Percentiles rank a stretch among this genome's conserved stretches.
Evolutionary conservation across 2,113 vertebrate species (phyloP).

Genomic region (Siphamia tubifer): DNA sequence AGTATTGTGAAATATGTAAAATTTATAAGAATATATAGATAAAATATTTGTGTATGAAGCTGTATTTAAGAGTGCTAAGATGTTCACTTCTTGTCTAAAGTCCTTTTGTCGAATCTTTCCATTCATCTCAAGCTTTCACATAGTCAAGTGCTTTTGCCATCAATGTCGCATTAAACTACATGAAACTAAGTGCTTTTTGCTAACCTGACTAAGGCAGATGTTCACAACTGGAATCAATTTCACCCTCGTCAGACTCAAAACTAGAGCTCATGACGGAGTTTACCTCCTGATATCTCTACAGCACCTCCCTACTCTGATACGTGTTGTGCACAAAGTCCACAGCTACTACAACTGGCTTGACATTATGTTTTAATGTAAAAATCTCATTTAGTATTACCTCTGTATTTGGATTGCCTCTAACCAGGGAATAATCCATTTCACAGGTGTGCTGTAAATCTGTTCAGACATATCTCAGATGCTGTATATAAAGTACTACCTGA

Average conservation of each 20-base stretch:
- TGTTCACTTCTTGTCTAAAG: conserved; percentile 25
- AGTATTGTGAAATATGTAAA: conserved; percentile 56
- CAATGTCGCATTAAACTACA: background rate
- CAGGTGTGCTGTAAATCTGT: background rate
- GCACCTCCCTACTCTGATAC: background rate
- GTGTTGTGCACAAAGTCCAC: background rate
- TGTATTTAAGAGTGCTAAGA: conserved; percentile 58
- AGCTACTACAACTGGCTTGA: background rate
- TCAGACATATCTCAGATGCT: too few relatives aligned
- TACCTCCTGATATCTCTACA: conserved; percentile 58
- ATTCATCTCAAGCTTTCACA: conserved; percentile 2
- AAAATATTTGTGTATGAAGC: conserved; percentile 50
- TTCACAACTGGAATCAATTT: background rate
- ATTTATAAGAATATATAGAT: conserved; percentile 46
- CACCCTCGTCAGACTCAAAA: background rate
- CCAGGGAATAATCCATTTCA: background rate
- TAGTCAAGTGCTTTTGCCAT: conserved; percentile 8
- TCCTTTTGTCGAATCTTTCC: conserved; percentile 15
- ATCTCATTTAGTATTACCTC: background rate
- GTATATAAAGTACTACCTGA: too few relatives aligned
- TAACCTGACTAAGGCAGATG: conserved; percentile 1
- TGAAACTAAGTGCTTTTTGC: conserved; percentile 36
- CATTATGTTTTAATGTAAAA: background rate
- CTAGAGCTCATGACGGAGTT: conserved; percentile 59
- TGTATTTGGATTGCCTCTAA: background rate